Evolutionary conservation across 2,888 invertebrate genomes (phyloP), one percentile per base, ranked within the genome.

Genomic region (Acholoe squamosa): DNA sequence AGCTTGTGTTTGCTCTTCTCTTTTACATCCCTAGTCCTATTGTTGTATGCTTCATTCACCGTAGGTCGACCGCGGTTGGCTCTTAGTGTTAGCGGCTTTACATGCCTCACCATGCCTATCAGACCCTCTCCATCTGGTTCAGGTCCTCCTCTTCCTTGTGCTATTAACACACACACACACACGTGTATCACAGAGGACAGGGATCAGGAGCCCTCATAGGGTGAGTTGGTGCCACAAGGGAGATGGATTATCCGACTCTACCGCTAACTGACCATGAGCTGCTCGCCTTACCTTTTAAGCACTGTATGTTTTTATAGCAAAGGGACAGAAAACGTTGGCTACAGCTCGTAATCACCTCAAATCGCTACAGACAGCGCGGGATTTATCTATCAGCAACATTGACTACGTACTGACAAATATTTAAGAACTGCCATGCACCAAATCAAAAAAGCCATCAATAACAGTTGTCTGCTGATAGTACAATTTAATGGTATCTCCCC

Each of bases 361-460:
- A 28, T 28, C 14, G 25, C 71, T 28, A 71, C 71, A 71, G 71
- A 25, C 71, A 22, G 14, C 71, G 10, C 25, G 25, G 71, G 71
- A 71, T 71, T 71, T 16, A 71, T 71, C 28, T n/a, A 5, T 71
- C 71, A 28, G 5, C 71, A 28, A 28, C 28, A 71, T 71, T 71
- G 71, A 71, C 31, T 71, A 28, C 28, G 71, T 71, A 71, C 25
- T 71, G 71, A 71, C 71, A 71, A 71, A 71, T 28, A 71, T 71
- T 71, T 28, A 71, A 14, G n/a, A n/a, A 7, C 71, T 25, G 71
- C 25, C 71, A 71, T 14, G 71, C 71, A 71, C 71, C 71, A 16
- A 71, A 71, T 71, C 71, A 71, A 28, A 71, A 71, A 25, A 25
- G 28, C 31, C 71, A 71, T 71, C 71, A 71, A 71, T 71, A 71